Evolutionary conservation across 1,140 invertebrate genomes (phyloP).

Genomic region (Laupala kohalensis): DNA sequence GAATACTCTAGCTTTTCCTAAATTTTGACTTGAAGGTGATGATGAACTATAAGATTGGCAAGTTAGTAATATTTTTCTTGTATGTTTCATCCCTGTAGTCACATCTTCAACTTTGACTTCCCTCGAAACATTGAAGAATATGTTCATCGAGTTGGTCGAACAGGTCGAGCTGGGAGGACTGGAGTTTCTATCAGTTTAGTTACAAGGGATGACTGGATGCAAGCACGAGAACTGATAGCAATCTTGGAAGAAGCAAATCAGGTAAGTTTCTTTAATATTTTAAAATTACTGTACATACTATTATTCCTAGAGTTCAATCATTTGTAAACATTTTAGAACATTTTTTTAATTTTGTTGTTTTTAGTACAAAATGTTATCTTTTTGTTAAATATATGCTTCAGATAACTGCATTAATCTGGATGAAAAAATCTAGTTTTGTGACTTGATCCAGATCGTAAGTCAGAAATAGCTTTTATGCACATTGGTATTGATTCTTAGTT

Average conservation of each 20-base stretch:
- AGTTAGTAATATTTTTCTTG: too few species aligned
- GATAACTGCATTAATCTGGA: background rate
- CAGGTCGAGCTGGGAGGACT: slow-evolving; percentile 70
- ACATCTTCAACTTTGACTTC: slow-evolving; percentile 82
- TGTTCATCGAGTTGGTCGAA: slow-evolving; percentile 76
- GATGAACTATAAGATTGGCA: too few species aligned
- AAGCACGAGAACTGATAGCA: slow-evolving; percentile 66
- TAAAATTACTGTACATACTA: background rate
- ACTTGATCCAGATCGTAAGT: background rate
- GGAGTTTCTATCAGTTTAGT: slow-evolving; percentile 72
- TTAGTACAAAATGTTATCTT: background rate
- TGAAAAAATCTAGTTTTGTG: background rate
- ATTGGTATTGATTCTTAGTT: too few species aligned
- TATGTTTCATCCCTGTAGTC: slow-evolving; percentile 32
- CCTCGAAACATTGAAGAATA: slow-evolving; percentile 79
- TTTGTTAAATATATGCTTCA: background rate
- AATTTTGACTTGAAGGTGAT: too few species aligned
- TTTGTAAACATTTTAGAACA: background rate
- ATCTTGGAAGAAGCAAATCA: slow-evolving; percentile 53
- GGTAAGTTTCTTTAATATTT: slow-evolving; percentile 14
- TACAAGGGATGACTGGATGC: slow-evolving; percentile 62
- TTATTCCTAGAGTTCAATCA: background rate
- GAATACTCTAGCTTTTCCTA: too few species aligned
- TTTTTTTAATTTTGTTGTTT: background rate
- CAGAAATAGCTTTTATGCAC: too few species aligned